These are phyloP conservation scores for Solenodon paradoxus DNA, from an alignment of 2,113 vertebrate genomes.

Conservation along the genomic window DNA sequence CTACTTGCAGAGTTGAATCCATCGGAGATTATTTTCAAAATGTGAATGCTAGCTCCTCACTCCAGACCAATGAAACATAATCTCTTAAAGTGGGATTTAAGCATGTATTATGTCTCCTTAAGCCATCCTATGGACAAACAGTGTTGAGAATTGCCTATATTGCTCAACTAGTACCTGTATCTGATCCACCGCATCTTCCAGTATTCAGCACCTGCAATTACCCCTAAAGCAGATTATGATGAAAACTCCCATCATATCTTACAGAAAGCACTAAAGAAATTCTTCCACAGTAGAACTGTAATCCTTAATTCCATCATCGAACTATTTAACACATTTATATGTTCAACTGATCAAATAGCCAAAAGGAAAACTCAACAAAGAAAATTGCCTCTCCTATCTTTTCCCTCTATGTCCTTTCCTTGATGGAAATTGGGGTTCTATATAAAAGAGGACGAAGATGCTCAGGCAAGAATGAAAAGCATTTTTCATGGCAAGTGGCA, in stretches of 20 bases:
- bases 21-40: conserved; percentile 8
- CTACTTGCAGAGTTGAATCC: conserved; percentile 5
- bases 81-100: neutral
- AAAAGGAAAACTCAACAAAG: conserved; percentile 50
- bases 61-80: neutral
- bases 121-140: neutral
- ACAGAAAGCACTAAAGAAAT: conserved; percentile 25
- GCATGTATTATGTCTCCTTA: neutral
- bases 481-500: conserved; percentile 23
- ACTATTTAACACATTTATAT: conserved; percentile 15
- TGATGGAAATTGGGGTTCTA: neutral
- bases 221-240: conserved; percentile 16
- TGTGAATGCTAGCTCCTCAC: neutral
- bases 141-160: neutral
- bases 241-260: neutral
- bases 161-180: neutral
- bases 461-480: conserved; percentile 36
- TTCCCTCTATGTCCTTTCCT: neutral
- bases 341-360: conserved; percentile 31
- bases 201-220: neutral
- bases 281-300: neutral
- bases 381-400: neutral
- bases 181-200: neutral
- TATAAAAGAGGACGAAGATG: conserved; percentile 30
- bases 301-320: conserved; percentile 19